Conservation (phyloP, 2,113 vertebrate genomes). For the Mobula hypostoma region DNA sequence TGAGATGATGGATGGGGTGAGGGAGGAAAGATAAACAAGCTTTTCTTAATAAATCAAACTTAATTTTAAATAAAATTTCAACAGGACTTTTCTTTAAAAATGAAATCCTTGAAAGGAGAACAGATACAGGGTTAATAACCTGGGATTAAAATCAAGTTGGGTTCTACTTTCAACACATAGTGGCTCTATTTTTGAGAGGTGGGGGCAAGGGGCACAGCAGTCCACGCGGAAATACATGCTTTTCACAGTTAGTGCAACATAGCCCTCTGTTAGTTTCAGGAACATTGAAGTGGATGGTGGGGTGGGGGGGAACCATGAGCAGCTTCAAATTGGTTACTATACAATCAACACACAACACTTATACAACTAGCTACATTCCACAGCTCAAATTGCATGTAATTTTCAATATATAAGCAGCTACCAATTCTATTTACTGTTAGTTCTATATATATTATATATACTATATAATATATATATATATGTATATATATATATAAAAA, state of each 20-base stretch:
- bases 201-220: background rate
- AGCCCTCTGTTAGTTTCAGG: conserved; percentile 13
- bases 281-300: background rate
- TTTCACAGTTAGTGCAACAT: conserved; percentile 35
- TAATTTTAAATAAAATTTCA: background rate
- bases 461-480: background rate
- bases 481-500: background rate
- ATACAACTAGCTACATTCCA: conserved; percentile 38
- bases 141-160: background rate
- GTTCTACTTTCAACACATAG: background rate
- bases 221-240: conserved; percentile 22
- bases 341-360: conserved; percentile 25
- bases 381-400: conserved; percentile 36
- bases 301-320: background rate
- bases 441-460: conserved; percentile 17
- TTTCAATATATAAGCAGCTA: conserved; percentile 25
- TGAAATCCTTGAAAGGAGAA: conserved; percentile 17
- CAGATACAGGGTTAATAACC: background rate
- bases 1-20: background rate
- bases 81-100: background rate
- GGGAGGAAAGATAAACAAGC: background rate
- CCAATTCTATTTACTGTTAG: conserved; percentile 36
- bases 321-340: conserved; percentile 33
- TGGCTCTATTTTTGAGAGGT: background rate
- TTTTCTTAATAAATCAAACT: background rate